Evolutionary conservation across 2,797 vertebrate species (phyloP).

Genomic region (Tragelaphus oryx): DNA sequence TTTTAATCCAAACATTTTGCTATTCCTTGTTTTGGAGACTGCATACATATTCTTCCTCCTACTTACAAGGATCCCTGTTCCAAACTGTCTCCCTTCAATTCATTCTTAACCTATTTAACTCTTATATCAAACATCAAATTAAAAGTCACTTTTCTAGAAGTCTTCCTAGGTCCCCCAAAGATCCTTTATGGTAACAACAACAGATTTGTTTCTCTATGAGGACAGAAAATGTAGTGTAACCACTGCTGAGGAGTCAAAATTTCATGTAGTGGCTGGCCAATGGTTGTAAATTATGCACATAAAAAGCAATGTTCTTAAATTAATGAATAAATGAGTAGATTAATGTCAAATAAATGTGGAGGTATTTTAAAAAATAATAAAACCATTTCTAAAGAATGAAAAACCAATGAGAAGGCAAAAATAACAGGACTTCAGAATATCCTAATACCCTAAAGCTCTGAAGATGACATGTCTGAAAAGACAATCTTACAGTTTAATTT

Average conservation of each 20-base stretch:
- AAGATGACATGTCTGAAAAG: background rate
- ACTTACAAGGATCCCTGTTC: background rate
- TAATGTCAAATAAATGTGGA: background rate
- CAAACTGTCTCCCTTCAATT: background rate
- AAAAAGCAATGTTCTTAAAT: background rate
- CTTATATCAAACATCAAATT: slow-evolving; percentile 14
- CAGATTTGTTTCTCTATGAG: background rate
- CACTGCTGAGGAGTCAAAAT: background rate
- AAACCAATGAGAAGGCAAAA: background rate
- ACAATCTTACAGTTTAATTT: background rate
- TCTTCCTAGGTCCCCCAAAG: background rate
- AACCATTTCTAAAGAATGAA: background rate
- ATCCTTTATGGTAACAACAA: background rate
- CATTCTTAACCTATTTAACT: slow-evolving; percentile 12
- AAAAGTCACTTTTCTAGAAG: slow-evolving; percentile 33
- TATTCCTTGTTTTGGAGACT: background rate
- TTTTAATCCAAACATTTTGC: background rate
- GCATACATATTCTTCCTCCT: background rate
- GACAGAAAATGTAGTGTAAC: background rate
- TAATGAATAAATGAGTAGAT: slow-evolving; percentile 4
- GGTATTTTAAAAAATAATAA: background rate
- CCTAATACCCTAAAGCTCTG: background rate
- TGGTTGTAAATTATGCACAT: background rate
- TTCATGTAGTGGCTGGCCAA: background rate
- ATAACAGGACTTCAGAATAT: slow-evolving; percentile 21